phyloP scores from a whole-genome alignment of 2,113 vertebrate species.

The Peromyscus maniculatus region DNA sequence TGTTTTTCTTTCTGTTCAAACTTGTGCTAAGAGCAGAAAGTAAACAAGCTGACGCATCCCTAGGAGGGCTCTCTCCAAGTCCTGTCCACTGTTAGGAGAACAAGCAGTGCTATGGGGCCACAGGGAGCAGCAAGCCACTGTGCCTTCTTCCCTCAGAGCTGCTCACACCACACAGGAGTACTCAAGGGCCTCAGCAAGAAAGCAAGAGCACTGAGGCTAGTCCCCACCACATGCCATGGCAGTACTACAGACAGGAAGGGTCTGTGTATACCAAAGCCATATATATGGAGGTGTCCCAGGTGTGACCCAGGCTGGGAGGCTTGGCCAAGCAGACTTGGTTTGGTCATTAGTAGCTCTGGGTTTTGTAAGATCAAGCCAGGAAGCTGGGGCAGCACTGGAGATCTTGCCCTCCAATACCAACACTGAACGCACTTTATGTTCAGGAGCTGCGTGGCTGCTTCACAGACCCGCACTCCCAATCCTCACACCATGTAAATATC shows the following conservation, averaged over 20 bases:
- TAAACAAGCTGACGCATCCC: neutral
- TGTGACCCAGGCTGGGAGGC: neutral
- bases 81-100: neutral
- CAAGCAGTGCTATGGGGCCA: too few species aligned
- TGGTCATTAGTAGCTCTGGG: neutral
- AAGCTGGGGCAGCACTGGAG: neutral
- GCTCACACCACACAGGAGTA: neutral
- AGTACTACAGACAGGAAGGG: neutral
- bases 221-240: neutral
- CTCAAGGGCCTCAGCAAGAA: neutral
- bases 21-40: neutral
- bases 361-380: neutral
- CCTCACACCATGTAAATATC: neutral
- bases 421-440: neutral
- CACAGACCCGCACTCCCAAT: neutral
- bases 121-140: neutral
- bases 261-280: neutral
- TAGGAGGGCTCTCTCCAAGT: neutral
- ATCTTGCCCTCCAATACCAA: neutral
- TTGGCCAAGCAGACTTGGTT: neutral
- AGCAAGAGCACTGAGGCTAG: neutral
- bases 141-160: neutral
- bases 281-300: neutral
- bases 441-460: neutral
- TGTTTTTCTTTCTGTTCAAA: constrained; percentile 9